Evolutionary conservation across 2,797 vertebrate genomes (phyloP), one percentile per base, ranked within the genome.

Genomic region (Lycodopsis pacificus): DNA sequence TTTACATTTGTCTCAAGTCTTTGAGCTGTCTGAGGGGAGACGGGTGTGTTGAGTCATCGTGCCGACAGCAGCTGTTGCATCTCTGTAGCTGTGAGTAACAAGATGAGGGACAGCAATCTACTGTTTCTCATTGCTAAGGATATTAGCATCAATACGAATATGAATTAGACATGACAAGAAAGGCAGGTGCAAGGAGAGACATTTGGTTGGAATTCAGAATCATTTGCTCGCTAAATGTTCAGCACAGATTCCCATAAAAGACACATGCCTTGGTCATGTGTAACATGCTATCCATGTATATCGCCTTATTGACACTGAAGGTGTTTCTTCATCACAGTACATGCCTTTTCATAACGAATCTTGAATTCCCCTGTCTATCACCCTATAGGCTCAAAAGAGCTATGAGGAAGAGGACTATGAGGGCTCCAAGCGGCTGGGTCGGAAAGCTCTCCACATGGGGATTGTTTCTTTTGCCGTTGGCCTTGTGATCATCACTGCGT

Each of bases 401-500:
- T 96, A 96, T 34, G 94, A 94, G 22, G 91, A 95, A 4, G 95
- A 95, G 53, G 96, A 98, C 80, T 89, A 96, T 0, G 96, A 96
- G 0, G 96, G 96, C 76, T 94, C 96, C 63, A 87, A 75, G 84
- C 86, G 94, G 58, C 91, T 97, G 74, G 96, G 96, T 78, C 91
- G 88, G 83, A 97, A 96, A 20, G 96, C 96, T 4, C 94, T 97
- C 68, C 94, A 96, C 90, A 94, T 97, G 40, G 95, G 95, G 38
- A 89, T 97, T 0, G 92, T 92, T 10, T 96, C 96, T 2, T 94
- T 97, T 68, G 69, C 96, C 81, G 95, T 96, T 0, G 96, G 97
- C 72, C 89, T 97, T 12, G 4, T 96, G 81, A 82, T 97, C 85
- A 95, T 97, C 7, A 89, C 90, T 3, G 75, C 94, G 71, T 96